A percentile compares a stretch with the other conserved stretches of the same genome.
Evolutionary conservation across 1,140 invertebrate genomes (phyloP).

Genomic region (Bombus sylvicola): DNA sequence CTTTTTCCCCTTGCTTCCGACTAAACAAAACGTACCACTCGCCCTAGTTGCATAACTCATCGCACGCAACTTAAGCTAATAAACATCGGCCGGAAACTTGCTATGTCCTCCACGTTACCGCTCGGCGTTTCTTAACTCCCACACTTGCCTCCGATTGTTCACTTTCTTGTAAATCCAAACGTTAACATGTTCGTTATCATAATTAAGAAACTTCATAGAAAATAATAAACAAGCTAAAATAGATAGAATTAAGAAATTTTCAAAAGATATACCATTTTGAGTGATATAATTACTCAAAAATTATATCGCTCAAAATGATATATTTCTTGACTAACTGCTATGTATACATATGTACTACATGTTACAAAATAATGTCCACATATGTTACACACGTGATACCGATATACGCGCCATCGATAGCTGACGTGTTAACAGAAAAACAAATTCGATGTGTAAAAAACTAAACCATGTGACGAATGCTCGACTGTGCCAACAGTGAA

Average conservation of each 20-base stretch:
- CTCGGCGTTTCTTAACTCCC: not conserved
- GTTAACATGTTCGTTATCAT: not conserved
- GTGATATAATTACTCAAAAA: too few species aligned
- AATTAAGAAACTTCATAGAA: not conserved
- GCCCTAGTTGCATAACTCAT: conserved; percentile 17
- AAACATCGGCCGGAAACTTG: not conserved
- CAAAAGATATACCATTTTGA: too few species aligned
- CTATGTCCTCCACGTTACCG: not conserved
- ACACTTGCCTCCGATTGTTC: not conserved
- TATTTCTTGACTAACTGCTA: too few species aligned
- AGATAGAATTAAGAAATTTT: too few species aligned
- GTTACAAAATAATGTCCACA: too few species aligned
- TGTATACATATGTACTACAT: too few species aligned
- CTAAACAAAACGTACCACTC: conserved; percentile 5
- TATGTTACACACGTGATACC: too few species aligned
- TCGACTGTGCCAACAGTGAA: not conserved
- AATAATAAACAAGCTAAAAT: too few species aligned
- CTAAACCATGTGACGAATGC: not conserved
- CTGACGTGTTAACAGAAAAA: not conserved
- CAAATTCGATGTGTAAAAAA: not conserved
- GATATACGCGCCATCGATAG: not conserved
- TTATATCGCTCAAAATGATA: too few species aligned
- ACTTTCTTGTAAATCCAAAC: too few species aligned
- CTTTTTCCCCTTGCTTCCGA: not conserved
- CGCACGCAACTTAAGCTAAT: conserved; percentile 9